A percentile compares a stretch with the other conserved stretches of the same genome.
phyloP scores from a whole-genome alignment of 2,113 vertebrate species.

The Rallus limicola region DNA sequence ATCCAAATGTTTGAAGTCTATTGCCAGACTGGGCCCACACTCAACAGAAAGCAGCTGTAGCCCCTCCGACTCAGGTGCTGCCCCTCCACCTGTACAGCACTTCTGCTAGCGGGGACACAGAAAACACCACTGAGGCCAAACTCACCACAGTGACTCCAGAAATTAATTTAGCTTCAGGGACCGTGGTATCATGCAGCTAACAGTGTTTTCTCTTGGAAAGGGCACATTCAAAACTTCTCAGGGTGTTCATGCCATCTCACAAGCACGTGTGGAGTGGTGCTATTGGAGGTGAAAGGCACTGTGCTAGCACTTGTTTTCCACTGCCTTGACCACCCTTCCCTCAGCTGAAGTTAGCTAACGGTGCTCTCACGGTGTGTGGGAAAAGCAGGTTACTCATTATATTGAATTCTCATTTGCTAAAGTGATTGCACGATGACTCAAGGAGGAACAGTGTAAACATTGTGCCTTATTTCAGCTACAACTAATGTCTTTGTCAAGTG shows the following conservation, averaged over 20 bases:
- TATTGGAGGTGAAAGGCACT: background rate
- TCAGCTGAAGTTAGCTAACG: background rate
- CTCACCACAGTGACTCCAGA: background rate
- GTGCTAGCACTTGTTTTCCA: background rate
- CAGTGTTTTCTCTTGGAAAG: background rate
- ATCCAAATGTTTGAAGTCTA: background rate
- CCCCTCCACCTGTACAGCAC: accelerated
- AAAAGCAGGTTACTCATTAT: background rate
- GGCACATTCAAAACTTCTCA: background rate
- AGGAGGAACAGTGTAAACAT: background rate
- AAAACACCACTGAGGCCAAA: background rate
- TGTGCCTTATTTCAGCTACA: background rate
- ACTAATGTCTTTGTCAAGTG: background rate
- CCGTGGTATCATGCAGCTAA: background rate
- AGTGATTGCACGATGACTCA: background rate
- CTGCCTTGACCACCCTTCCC: background rate
- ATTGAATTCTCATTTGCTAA: background rate
- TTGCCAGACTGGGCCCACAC: background rate
- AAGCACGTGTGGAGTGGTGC: background rate
- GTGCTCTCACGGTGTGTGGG: background rate
- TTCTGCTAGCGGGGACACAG: background rate
- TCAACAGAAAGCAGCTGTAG: background rate
- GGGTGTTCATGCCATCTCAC: background rate
- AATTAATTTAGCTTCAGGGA: background rate
- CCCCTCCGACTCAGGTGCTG: background rate